phyloP scores from a whole-genome alignment of 2,113 vertebrate genomes.

The Tauraco erythrolophus region DNA sequence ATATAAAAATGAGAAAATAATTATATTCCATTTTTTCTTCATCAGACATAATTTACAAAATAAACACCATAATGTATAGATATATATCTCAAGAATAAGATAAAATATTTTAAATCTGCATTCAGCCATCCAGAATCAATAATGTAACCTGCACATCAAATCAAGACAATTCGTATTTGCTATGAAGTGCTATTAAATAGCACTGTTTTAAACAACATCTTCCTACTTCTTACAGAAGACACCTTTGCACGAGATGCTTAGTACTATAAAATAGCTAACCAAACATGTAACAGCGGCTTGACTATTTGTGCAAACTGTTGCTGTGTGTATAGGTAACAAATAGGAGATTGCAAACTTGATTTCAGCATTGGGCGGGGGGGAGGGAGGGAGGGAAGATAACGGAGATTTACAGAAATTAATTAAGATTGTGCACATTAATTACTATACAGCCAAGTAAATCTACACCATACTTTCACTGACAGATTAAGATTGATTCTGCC shows the following conservation, averaged over 20 bases:
- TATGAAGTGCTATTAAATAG: not conserved
- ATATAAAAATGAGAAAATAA: not conserved
- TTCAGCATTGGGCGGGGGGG: not conserved
- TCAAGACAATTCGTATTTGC: not conserved
- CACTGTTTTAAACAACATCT: not conserved
- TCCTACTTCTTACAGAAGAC: not conserved
- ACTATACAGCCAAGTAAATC: not conserved
- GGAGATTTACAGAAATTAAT: not conserved
- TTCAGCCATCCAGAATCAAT: not conserved
- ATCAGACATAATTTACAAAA: not conserved
- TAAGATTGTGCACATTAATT: not conserved
- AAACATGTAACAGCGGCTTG: not conserved
- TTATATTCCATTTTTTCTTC: not conserved
- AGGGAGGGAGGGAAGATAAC: not conserved
- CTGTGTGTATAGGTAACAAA: not conserved
- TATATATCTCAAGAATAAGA: not conserved
- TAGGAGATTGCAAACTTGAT: not conserved
- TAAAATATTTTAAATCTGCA: not conserved
- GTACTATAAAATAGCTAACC: not conserved
- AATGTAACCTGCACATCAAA: not conserved
- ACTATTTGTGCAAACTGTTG: not conserved
- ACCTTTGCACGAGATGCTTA: not conserved
- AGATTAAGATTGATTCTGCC: not conserved
- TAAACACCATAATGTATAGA: not conserved
- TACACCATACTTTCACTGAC: not conserved